Conservation (phyloP, 1,140 invertebrate genomes). For the Capitella teleta region DNA sequence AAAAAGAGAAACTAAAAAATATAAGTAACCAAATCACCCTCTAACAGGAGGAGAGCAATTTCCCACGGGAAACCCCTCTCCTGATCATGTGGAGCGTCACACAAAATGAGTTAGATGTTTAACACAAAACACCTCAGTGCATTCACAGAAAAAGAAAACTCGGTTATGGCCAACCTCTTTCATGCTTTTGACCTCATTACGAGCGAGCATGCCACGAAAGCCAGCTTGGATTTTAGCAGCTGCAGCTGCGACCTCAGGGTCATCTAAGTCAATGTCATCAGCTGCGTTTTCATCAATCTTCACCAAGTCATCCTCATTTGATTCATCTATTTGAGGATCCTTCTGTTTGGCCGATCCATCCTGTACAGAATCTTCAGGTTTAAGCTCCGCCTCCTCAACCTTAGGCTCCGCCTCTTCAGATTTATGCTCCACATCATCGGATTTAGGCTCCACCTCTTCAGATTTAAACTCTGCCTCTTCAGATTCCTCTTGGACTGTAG, state of each 20-base stretch:
- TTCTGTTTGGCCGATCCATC: not conserved
- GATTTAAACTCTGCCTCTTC: not conserved
- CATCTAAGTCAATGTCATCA: conserved; percentile 33
- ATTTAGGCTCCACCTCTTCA: not conserved
- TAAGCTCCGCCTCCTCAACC: conserved; percentile 23
- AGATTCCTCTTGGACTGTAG: no score
- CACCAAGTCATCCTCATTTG: not conserved
- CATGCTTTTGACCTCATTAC: not conserved
- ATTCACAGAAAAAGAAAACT: no score
- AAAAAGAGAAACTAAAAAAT: no score
- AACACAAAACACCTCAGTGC: no score
- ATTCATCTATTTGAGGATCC: not conserved
- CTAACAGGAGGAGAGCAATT: no score
- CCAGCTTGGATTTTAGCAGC: conserved; percentile 48
- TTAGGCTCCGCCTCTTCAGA: conserved; percentile 22
- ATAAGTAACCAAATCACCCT: no score
- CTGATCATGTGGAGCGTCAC: no score
- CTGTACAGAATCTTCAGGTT: not conserved
- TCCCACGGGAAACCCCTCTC: no score
- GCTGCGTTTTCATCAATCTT: not conserved
- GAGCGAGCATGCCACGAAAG: conserved; percentile 5
- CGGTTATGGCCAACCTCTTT: not conserved
- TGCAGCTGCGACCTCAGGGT: conserved; percentile 55
- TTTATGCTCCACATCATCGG: conserved; percentile 13
- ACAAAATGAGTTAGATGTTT: no score